Evolutionary conservation across 2,797 vertebrate species (phyloP), one percentile per base, ranked within the genome.

Genomic region (Myotis daubentonii): DNA sequence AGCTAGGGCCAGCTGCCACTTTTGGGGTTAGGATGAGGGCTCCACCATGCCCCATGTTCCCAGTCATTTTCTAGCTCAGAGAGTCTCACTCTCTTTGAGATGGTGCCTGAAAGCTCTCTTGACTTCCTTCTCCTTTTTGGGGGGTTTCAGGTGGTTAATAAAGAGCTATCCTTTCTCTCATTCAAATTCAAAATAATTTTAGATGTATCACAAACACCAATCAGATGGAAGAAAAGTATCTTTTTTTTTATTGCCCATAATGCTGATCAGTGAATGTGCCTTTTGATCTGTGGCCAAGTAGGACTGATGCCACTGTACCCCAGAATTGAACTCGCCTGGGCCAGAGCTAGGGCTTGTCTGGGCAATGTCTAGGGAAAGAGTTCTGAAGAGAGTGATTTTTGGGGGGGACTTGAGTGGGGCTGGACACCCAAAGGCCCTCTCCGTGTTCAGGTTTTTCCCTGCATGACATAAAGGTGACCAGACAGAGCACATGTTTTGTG

Each of bases 121-220:
- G 80, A 36, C 36, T 78, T 78, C 20, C 55, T 57, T 51, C 10
- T 57, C 5, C 3, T 47, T 49, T 71, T 30, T 41, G 5, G 44
- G 0, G 4, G 6, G 13, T 38, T 92, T 95, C 76, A 84, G 10
- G 36, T 25, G 28, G 11, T 80, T 85, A 62, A 36, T 89, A 66
- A 94, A 62, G 22, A 66, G 13, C 41, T 30, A 6, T 4, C 11
- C 20, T 47, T 78, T 65, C 9, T 38, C 7, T 28, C 19, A 81
- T 44, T 20, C 62, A 90, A 82, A 93, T 92, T 81, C 53, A 87
- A 80, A 84, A 80, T 0, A 72, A 41, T 85, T 55, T 87, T 72
- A 57, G 28, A 85, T 4, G 13, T 76, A 55, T 68, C 23, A 57
- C 60, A 41, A 70, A 33, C 83, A 8, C n/a, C 62, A 93, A 87